Conservation (phyloP, 2,113 vertebrate genomes). For the Echinops telfairi region DNA sequence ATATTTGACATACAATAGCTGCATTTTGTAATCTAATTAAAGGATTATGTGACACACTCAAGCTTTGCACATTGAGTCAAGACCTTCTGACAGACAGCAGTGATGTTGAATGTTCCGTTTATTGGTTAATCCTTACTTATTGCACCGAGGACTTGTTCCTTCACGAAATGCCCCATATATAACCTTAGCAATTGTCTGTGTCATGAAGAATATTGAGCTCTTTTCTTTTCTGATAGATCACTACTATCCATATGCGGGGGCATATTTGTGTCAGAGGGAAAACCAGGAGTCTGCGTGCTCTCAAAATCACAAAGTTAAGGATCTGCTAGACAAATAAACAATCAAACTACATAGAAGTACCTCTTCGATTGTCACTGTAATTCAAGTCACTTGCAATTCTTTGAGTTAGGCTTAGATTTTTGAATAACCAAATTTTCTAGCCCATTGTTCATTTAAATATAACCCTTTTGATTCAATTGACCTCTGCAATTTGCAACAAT, state of each 20-base stretch:
- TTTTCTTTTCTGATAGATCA: conserved; percentile 25
- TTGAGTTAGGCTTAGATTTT: conserved; percentile 31
- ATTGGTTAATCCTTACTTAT: conserved; percentile 71
- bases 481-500: neutral
- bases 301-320: conserved; percentile 18
- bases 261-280: neutral
- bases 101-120: conserved; percentile 66
- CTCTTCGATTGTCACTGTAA: neutral
- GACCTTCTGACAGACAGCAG: conserved; percentile 75
- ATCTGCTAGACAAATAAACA: neutral
- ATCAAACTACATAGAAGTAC: neutral
- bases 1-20: conserved; percentile 81
- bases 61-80: conserved; percentile 73
- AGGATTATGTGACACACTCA: conserved; percentile 82
- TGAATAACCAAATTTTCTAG: conserved; percentile 34
- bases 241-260: neutral
- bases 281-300: conserved; percentile 41
- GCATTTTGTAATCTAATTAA: conserved; percentile 84
- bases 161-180: conserved; percentile 51
- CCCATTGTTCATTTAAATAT: conserved; percentile 8
- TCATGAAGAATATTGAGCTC: neutral
- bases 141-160: conserved; percentile 64
- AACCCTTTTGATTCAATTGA: neutral
- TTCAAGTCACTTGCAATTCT: conserved; percentile 28
- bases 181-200: conserved; percentile 40